phyloP scores from a whole-genome alignment of 2,797 vertebrate genomes.

The Sus cebifrons region DNA sequence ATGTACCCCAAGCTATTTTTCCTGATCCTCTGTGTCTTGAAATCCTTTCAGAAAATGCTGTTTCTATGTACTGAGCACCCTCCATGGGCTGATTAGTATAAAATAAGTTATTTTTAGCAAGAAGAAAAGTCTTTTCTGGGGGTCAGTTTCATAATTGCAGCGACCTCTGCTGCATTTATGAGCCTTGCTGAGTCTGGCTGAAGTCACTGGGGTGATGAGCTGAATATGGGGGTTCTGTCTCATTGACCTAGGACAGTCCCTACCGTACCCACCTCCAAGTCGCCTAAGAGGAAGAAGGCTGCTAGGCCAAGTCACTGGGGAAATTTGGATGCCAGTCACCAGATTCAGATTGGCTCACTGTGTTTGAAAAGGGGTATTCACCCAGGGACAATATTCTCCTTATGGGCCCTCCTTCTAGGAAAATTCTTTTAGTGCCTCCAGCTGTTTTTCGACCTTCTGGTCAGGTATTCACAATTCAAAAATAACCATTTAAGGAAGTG shows the following conservation, averaged over 20 bases:
- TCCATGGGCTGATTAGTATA: background rate
- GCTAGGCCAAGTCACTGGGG: too few relatives aligned
- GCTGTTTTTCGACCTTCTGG: background rate
- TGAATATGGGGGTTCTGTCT: background rate
- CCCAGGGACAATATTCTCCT: background rate
- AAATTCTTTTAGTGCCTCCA: background rate
- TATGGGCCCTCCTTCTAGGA: background rate
- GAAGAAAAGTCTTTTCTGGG: background rate
- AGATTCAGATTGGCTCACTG: background rate
- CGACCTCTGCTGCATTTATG: background rate
- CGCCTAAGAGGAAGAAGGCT: background rate
- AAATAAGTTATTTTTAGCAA: slow-evolving; percentile 49
- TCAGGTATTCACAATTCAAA: background rate
- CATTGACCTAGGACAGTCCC: background rate
- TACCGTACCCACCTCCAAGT: background rate
- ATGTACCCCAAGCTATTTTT: background rate
- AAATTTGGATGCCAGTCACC: background rate
- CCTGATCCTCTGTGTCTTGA: background rate
- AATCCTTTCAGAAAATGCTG: slow-evolving; percentile 14
- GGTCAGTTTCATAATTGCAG: background rate
- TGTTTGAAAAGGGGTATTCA: background rate
- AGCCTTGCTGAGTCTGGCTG: background rate
- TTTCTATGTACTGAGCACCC: background rate
- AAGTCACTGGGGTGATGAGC: background rate
- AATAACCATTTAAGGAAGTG: background rate